Evolutionary conservation across 2,888 invertebrate genomes (phyloP).

Genomic region (Mythimna loreyi): DNA sequence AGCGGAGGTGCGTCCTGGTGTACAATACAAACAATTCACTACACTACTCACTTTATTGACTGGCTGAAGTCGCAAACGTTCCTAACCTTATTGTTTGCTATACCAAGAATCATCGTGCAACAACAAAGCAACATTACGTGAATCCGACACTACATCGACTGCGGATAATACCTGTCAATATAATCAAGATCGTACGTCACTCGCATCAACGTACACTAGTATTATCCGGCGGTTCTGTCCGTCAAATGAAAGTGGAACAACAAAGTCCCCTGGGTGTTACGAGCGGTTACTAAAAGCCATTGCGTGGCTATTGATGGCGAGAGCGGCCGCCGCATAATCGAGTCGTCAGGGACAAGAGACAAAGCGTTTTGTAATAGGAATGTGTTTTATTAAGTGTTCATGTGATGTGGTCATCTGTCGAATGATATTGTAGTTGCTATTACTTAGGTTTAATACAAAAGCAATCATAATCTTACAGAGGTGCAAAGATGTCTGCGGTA

Average conservation of each 20-base stretch:
- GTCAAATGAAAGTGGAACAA: constrained; percentile 52
- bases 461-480: not conserved
- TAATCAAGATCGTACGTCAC: constrained; percentile 48
- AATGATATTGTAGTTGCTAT: not conserved
- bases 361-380: constrained; percentile 45
- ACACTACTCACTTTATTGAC: no score
- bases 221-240: constrained; percentile 35
- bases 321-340: constrained; percentile 37
- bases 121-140: not conserved
- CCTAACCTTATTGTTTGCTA: not conserved
- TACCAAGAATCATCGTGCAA: not conserved
- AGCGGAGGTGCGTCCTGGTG: no score
- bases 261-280: constrained; percentile 45
- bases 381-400: constrained; percentile 27
- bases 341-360: constrained; percentile 51
- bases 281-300: constrained; percentile 45
- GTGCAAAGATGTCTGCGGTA: not conserved
- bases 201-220: constrained; percentile 24
- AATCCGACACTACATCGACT: not conserved
- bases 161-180: constrained; percentile 37
- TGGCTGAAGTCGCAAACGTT: not conserved
- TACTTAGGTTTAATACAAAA: not conserved
- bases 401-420: constrained; percentile 31
- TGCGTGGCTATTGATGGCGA: constrained; percentile 34
- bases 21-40: no score